Conservation (phyloP, 2,797 vertebrate genomes). For the Phrynocephalus vlangalii region DNA sequence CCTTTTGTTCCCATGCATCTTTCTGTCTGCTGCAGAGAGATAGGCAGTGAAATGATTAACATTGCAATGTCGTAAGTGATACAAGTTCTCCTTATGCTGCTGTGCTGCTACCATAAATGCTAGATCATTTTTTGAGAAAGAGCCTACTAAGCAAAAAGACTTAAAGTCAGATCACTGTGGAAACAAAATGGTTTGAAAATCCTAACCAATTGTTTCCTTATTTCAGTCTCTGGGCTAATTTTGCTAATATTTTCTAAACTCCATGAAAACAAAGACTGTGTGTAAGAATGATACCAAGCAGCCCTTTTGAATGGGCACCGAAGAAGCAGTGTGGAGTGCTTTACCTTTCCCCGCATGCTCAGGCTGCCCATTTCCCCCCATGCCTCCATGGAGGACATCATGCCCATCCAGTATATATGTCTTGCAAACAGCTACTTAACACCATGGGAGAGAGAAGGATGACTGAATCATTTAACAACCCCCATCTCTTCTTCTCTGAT, state of each 20-base stretch:
- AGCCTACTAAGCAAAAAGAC: neutral
- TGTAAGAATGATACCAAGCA: neutral
- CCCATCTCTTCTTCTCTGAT: neutral
- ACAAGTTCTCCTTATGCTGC: too few relatives aligned
- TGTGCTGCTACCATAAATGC: neutral
- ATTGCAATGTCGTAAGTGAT: constrained; percentile 23
- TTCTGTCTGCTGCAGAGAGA: constrained; percentile 86
- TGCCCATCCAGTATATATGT: neutral
- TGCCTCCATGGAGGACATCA: fast-evolving
- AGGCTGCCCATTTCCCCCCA: neutral
- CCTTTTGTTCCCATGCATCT: constrained; percentile 84
- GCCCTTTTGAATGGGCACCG: neutral
- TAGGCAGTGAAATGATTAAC: neutral
- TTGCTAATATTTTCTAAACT: neutral
- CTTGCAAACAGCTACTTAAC: neutral
- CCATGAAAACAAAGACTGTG: neutral
- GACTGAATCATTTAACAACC: neutral
- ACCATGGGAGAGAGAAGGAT: neutral
- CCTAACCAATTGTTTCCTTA: neutral
- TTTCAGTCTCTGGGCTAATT: neutral
- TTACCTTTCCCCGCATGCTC: too few relatives aligned
- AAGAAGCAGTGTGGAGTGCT: neutral
- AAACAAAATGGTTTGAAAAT: neutral
- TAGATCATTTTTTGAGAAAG: neutral
- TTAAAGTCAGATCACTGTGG: neutral